A percentile compares a stretch with the other conserved stretches of the same genome.
Conservation (phyloP, 2,888 invertebrate species). For the Ferdinandea cuprea region DNA sequence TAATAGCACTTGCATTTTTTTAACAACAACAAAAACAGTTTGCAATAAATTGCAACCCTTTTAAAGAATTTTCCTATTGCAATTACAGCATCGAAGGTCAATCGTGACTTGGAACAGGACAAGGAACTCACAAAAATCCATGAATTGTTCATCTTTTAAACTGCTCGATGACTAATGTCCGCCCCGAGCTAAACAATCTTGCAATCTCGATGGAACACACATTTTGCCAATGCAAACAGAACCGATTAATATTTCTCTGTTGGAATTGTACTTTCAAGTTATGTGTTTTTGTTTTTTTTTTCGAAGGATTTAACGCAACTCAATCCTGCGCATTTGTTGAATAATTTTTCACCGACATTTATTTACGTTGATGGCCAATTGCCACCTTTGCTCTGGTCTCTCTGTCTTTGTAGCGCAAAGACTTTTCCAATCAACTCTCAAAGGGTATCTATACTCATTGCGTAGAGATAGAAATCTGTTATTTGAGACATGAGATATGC, state of each 20-base stretch:
- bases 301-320: constrained; percentile 22
- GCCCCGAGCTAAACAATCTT: constrained; percentile 64
- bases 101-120: constrained; percentile 12
- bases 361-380: constrained; percentile 63
- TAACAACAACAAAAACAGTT: too few species aligned
- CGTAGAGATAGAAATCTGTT: constrained; percentile 32
- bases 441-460: neutral
- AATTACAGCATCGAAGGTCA: constrained; percentile 43
- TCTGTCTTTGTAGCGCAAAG: neutral
- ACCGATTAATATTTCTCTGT: constrained; percentile 33
- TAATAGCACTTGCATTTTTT: too few species aligned
- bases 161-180: constrained; percentile 59
- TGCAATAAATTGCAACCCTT: constrained; percentile 31
- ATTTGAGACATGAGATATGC: too few species aligned
- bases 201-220: constrained; percentile 41
- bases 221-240: constrained; percentile 26
- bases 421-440: constrained; percentile 50
- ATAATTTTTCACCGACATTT: constrained; percentile 66
- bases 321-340: constrained; percentile 54
- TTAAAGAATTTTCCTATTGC: constrained; percentile 17
- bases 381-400: constrained; percentile 49
- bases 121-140: constrained; percentile 11
- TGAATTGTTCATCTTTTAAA: constrained; percentile 55
- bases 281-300: neutral
- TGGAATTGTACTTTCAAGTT: constrained; percentile 10